These are phyloP conservation scores for Parascotia fuliginaria DNA, from an alignment of 2,888 invertebrate genomes.

Conservation along the genomic window DNA sequence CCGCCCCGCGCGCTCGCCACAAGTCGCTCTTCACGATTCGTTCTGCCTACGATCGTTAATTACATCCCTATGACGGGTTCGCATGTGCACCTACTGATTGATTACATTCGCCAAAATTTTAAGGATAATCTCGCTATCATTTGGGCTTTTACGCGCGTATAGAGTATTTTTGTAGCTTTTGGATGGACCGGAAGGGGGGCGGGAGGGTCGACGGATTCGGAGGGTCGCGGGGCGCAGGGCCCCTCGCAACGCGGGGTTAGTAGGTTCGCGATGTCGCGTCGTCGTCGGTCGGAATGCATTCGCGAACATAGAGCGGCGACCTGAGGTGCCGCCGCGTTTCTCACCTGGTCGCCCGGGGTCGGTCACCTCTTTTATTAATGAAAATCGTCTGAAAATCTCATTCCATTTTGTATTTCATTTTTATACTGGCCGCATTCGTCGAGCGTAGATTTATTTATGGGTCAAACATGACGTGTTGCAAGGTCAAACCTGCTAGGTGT, in stretches of 20 bases:
- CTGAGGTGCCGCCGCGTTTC: slow-evolving; percentile 80
- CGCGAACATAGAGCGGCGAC: slow-evolving; percentile 84
- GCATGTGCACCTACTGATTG: slow-evolving; percentile 48
- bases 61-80: slow-evolving; percentile 53
- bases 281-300: slow-evolving; percentile 85
- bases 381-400: slow-evolving; percentile 40
- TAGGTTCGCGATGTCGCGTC: slow-evolving; percentile 85
- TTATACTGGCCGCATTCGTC: slow-evolving; percentile 36
- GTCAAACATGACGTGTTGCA: slow-evolving; percentile 74
- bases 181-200: slow-evolving; percentile 78
- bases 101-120: slow-evolving; percentile 44
- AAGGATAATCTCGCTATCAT: slow-evolving; percentile 54
- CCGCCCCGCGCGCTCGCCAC: slow-evolving; percentile 74
- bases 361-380: slow-evolving; percentile 67
- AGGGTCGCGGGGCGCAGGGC: slow-evolving; percentile 82
- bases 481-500: slow-evolving; percentile 80
- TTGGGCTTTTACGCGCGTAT: slow-evolving; percentile 70
- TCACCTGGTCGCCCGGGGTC: slow-evolving; percentile 73
- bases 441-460: slow-evolving; percentile 63
- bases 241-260: slow-evolving; percentile 84
- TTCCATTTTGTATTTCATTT: slow-evolving; percentile 36
- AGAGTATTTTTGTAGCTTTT: slow-evolving; percentile 83
- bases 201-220: slow-evolving; percentile 76
- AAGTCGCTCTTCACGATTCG: slow-evolving; percentile 62
- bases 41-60: slow-evolving; percentile 60